Conservation (phyloP, 2,888 invertebrate genomes). For the Coelinius sp. region DNA sequence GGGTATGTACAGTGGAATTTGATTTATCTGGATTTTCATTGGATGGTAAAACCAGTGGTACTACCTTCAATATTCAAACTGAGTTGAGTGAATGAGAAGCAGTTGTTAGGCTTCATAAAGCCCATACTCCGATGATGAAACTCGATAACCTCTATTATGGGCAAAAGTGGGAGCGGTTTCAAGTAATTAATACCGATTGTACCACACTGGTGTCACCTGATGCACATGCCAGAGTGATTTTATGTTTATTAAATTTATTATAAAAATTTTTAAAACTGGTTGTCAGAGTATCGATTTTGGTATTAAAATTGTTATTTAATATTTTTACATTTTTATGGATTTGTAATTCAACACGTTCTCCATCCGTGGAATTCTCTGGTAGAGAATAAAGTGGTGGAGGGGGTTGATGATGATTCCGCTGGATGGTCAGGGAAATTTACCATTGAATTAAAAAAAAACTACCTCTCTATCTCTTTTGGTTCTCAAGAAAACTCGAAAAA, state of each 20-base stretch:
- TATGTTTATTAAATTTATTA: conserved; percentile 9
- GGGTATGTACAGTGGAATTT: neutral
- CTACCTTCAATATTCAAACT: neutral
- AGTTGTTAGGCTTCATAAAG: conserved; percentile 30
- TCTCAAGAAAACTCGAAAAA: no score
- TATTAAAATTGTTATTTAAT: neutral
- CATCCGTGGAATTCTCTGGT: no score
- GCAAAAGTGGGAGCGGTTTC: conserved; percentile 23
- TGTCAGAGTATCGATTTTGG: neutral
- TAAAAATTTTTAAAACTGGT: neutral
- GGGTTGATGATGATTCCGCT: no score
- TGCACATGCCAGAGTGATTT: conserved; percentile 14
- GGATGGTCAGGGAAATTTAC: no score
- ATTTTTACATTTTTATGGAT: neutral
- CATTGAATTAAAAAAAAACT: no score
- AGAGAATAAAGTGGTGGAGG: no score
- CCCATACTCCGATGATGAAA: conserved; percentile 39
- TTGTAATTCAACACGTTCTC: neutral
- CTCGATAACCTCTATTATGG: conserved; percentile 44
- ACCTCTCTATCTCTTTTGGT: no score
- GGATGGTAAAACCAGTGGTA: neutral
- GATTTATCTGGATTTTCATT: conserved; percentile 18
- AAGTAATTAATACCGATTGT: conserved; percentile 29
- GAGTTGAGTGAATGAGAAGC: neutral
- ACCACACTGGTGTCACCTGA: conserved; percentile 20